Percentiles rank a stretch among this genome's conserved stretches.
Conservation (phyloP, 2,797 vertebrate genomes). For the Miichthys miiuy region DNA sequence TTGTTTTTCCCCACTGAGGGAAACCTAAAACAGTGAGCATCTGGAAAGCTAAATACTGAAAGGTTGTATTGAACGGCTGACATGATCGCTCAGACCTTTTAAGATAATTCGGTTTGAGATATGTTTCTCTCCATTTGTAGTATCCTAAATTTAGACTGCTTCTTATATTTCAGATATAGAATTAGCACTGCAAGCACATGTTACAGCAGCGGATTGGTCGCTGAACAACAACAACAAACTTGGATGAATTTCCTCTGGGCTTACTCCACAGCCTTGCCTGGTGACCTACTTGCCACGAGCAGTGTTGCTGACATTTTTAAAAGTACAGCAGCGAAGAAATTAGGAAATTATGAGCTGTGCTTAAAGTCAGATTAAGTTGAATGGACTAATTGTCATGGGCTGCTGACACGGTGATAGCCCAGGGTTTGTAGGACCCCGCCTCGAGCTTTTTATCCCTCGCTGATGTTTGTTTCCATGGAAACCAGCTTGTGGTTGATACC, state of each 20-base stretch:
- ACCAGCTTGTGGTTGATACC: constrained; percentile 45
- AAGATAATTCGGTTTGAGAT: neutral
- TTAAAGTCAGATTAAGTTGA: constrained; percentile 63
- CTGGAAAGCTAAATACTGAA: neutral
- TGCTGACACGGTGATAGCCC: constrained; percentile 38
- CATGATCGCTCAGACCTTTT: neutral
- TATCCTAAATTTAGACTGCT: constrained; percentile 24
- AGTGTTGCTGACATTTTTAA: constrained; percentile 43
- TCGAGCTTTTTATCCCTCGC: constrained; percentile 36
- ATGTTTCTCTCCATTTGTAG: constrained; percentile 14
- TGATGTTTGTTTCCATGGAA: constrained; percentile 58
- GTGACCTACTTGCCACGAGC: constrained; percentile 72
- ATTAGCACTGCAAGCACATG: constrained; percentile 35
- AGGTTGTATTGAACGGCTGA: neutral
- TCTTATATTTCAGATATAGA: constrained; percentile 40
- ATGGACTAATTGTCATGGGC: constrained; percentile 49
- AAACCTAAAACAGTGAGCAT: neutral
- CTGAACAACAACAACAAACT: constrained; percentile 62
- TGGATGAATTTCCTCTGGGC: constrained; percentile 68
- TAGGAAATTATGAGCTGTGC: constrained; percentile 33
- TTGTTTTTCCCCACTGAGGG: neutral
- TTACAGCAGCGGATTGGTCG: constrained; percentile 41
- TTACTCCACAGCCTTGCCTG: constrained; percentile 51
- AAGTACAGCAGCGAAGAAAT: constrained; percentile 48
- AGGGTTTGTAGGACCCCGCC: constrained; percentile 22